These are phyloP conservation scores for Chlorospingus semifuscus DNA, from an alignment of 2,797 vertebrate species.

Conservation along the genomic window DNA sequence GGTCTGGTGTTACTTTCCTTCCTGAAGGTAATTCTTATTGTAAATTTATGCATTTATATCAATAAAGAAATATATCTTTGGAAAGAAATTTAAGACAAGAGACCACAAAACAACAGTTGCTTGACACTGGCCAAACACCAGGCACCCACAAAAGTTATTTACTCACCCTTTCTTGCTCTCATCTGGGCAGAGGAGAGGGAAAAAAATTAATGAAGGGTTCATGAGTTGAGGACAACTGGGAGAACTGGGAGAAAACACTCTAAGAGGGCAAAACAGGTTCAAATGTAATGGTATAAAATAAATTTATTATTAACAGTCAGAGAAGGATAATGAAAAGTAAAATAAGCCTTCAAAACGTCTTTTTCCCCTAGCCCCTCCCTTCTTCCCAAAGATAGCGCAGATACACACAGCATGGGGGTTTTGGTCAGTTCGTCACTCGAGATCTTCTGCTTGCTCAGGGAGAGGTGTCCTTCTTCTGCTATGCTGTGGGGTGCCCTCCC, in stretches of 20 bases:
- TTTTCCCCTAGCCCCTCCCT: not conserved
- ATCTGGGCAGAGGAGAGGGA: not conserved
- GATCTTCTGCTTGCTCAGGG: not conserved
- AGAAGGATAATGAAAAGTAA: not conserved
- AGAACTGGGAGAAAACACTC: not conserved
- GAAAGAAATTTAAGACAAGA: not conserved
- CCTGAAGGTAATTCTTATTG: not conserved
- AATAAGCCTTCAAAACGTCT: not conserved
- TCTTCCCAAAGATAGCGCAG: accelerated
- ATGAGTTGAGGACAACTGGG: not conserved
- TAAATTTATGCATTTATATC: not conserved
- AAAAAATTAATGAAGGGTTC: not conserved
- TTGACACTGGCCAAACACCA: not conserved
- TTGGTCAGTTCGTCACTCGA: accelerated
- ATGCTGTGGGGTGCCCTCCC: accelerated
- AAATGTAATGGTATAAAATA: not conserved
- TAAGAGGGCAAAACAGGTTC: not conserved
- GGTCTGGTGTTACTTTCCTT: not conserved
- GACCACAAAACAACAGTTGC: accelerated
- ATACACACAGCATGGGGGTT: accelerated
- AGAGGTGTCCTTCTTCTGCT: not conserved
- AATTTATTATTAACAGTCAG: not conserved
- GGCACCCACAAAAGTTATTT: not conserved
- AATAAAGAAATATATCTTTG: not conserved
- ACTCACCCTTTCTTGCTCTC: not conserved